A percentile compares a stretch with the other conserved stretches of the same genome.
Evolutionary conservation across 2,888 invertebrate genomes (phyloP).

Genomic region (Pollenia amentaria): DNA sequence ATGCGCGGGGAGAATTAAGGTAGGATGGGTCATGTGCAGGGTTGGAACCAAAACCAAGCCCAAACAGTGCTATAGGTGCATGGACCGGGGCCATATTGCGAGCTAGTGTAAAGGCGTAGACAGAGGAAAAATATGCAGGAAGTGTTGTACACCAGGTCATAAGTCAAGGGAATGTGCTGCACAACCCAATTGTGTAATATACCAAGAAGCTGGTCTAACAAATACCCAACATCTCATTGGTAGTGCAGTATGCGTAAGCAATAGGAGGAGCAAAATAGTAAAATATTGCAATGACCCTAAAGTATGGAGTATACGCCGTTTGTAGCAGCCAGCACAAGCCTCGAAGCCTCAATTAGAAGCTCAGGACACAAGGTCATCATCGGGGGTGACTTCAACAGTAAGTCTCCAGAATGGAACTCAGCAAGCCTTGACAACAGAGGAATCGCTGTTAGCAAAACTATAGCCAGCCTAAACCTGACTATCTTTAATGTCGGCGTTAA

Average conservation of each 20-base stretch:
- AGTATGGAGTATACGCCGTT: no score
- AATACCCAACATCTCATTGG: not conserved
- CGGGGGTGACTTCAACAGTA: not conserved
- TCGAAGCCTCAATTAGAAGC: not conserved
- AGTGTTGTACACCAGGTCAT: not conserved
- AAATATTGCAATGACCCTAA: not conserved
- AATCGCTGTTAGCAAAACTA: not conserved
- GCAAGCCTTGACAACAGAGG: not conserved
- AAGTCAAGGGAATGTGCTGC: not conserved
- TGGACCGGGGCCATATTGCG: not conserved
- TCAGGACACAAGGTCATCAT: not conserved
- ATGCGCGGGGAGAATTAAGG: not conserved
- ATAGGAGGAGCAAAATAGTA: not conserved
- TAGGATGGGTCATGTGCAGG: not conserved
- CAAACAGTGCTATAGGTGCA: not conserved
- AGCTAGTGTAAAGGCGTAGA: not conserved
- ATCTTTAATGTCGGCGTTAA: not conserved
- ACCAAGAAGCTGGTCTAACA: not conserved
- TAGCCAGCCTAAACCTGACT: not conserved
- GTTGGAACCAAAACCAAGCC: not conserved
- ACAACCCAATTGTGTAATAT: not conserved
- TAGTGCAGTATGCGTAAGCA: not conserved
- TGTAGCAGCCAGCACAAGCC: not conserved
- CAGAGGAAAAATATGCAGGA: not conserved
- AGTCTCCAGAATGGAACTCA: not conserved